Percentiles rank a stretch among this genome's conserved stretches.
Conservation (phyloP, 1,140 invertebrate genomes). For the Psilanteris sp. region DNA sequence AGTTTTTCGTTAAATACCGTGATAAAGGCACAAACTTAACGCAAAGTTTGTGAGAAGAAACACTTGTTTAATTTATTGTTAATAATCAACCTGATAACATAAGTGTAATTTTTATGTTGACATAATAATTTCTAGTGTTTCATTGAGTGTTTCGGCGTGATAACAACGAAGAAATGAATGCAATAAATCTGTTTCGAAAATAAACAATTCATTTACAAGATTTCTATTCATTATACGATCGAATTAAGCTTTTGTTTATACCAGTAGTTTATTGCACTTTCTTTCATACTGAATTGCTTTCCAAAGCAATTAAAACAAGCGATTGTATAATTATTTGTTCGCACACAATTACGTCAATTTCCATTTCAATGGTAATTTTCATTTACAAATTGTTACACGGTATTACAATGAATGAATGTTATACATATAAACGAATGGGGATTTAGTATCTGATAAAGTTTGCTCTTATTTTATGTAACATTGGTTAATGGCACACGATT, state of each 20-base stretch:
- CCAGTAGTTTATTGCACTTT: conserved; percentile 27
- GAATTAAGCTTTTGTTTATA: conserved; percentile 13
- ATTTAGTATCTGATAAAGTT: no score
- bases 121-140: no score
- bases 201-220: conserved; percentile 5
- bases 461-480: no score
- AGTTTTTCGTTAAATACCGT: conserved; percentile 13
- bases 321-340: conserved; percentile 44
- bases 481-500: no score
- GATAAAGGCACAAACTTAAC: conserved; percentile 9
- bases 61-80: conserved; percentile 18
- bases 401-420: conserved; percentile 12
- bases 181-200: neutral
- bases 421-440: no score
- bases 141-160: no score
- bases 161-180: no score
- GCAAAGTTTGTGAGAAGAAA: conserved; percentile 7
- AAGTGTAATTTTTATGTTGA: neutral
- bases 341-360: conserved; percentile 40
- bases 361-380: conserved; percentile 47
- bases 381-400: conserved; percentile 37
- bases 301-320: conserved; percentile 19
- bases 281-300: conserved; percentile 2
- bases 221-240: neutral
- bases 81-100: neutral